A percentile compares a stretch with the other conserved stretches of the same genome.
phyloP scores from a whole-genome alignment of 2,888 invertebrate genomes.

The Cinara cedri region DNA sequence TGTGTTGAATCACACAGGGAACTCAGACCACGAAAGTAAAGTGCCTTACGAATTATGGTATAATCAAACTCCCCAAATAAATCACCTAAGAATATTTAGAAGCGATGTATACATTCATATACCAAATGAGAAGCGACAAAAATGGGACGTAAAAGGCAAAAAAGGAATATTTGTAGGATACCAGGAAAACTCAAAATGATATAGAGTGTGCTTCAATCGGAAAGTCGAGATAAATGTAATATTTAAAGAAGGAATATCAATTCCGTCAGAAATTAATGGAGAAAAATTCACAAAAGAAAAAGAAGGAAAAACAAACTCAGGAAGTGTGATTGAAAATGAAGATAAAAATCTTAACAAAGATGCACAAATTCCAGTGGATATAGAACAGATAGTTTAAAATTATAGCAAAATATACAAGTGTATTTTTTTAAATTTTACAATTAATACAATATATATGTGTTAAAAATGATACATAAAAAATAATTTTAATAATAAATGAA shows the following conservation, averaged over 20 bases:
- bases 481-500: too few species aligned
- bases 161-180: neutral
- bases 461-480: conserved; percentile 29
- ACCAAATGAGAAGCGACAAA: conserved; percentile 26
- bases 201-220: neutral
- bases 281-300: neutral
- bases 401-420: conserved; percentile 42
- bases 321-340: neutral
- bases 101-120: conserved; percentile 27
- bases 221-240: conserved; percentile 48
- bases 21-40: conserved; percentile 56
- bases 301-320: neutral
- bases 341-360: neutral
- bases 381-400: conserved; percentile 20
- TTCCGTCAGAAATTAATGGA: neutral
- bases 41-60: conserved; percentile 60
- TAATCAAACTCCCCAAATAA: neutral
- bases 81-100: conserved; percentile 30
- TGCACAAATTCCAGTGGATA: neutral
- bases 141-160: neutral
- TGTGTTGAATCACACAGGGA: conserved; percentile 23
- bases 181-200: neutral
- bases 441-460: neutral
- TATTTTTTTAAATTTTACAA: neutral
- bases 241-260: conserved; percentile 42